These are phyloP conservation scores for Agrotis puta DNA, from an alignment of 2,888 invertebrate species.

Conservation along the genomic window DNA sequence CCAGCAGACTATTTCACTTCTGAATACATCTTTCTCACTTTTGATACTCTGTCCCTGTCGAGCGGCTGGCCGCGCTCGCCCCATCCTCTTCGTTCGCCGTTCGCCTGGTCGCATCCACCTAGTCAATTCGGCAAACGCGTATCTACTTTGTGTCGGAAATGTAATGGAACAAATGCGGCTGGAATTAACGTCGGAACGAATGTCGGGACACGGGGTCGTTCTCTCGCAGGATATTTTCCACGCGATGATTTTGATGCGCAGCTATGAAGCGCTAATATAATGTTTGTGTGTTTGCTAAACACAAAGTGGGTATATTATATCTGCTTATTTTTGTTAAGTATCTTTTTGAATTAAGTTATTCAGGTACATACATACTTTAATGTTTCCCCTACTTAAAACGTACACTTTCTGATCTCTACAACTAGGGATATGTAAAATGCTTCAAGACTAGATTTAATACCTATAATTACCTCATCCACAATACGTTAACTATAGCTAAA, in stretches of 20 bases:
- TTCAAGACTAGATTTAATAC: not conserved
- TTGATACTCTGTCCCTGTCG: constrained; percentile 85
- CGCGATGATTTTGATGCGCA: constrained; percentile 89
- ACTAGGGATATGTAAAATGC: not conserved
- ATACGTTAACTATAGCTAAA: not conserved
- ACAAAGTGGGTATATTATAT: constrained; percentile 43
- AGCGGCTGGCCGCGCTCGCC: constrained; percentile 73
- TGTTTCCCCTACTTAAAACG: not conserved
- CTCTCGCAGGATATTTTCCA: constrained; percentile 89
- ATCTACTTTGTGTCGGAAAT: constrained; percentile 91
- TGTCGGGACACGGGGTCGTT: constrained; percentile 89
- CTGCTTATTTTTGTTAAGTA: constrained; percentile 32
- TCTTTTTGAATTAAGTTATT: constrained; percentile 21
- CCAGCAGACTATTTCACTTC: constrained; percentile 94
- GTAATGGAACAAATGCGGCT: constrained; percentile 91
- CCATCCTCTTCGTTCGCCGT: constrained; percentile 80
- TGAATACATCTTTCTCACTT: constrained; percentile 92
- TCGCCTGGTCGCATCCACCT: constrained; percentile 90
- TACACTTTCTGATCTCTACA: not conserved
- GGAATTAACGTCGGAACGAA: constrained; percentile 91
- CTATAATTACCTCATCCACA: not conserved
- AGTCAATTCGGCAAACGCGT: constrained; percentile 91
- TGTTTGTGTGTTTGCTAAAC: constrained; percentile 75
- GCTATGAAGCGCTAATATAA: constrained; percentile 84
- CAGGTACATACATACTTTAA: not conserved